These are phyloP conservation scores for Drosophila pseudoananassae DNA, from an alignment of 1,140 invertebrate genomes.

Conservation along the genomic window DNA sequence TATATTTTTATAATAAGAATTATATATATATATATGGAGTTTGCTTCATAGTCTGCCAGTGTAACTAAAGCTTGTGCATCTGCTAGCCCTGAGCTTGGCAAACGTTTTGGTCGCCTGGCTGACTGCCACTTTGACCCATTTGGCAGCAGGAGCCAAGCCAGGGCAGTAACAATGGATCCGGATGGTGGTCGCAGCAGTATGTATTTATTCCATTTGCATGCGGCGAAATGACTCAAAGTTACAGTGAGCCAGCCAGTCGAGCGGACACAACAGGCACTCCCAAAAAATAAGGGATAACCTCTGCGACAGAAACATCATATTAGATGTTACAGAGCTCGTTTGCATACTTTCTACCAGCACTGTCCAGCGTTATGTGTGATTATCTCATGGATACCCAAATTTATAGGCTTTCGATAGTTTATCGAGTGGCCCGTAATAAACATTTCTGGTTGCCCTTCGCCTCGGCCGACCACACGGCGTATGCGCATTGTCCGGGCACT, in stretches of 20 bases:
- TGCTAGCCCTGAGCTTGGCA: constrained; percentile 65
- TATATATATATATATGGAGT: too few relatives aligned
- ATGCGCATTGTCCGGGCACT: constrained; percentile 63
- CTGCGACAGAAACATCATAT: background rate
- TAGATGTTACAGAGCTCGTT: constrained; percentile 2
- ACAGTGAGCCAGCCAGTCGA: constrained; percentile 12
- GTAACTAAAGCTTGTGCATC: constrained; percentile 14
- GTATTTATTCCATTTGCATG: constrained; percentile 37
- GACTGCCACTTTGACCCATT: constrained; percentile 80
- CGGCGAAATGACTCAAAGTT: constrained; percentile 31
- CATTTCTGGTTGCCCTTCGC: constrained; percentile 30
- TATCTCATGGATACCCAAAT: constrained; percentile 32
- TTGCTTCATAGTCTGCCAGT: constrained; percentile 1
- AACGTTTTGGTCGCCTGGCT: constrained; percentile 73
- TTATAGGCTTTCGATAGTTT: constrained; percentile 66
- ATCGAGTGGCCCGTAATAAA: constrained; percentile 66
- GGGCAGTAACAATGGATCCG: constrained; percentile 51
- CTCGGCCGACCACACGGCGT: constrained; percentile 32
- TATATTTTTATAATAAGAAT: too few relatives aligned
- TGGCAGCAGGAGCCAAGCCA: constrained; percentile 68
- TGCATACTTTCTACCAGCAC: constrained; percentile 25
- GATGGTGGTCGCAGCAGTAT: constrained; percentile 29
- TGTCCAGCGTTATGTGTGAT: constrained; percentile 40
- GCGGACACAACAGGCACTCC: constrained; percentile 25
- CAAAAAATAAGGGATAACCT: constrained; percentile 5